Percentiles rank a stretch among this genome's conserved stretches.
These are phyloP conservation scores for Coenonympha arcania DNA, from an alignment of 2,888 invertebrate species.

Conservation along the genomic window DNA sequence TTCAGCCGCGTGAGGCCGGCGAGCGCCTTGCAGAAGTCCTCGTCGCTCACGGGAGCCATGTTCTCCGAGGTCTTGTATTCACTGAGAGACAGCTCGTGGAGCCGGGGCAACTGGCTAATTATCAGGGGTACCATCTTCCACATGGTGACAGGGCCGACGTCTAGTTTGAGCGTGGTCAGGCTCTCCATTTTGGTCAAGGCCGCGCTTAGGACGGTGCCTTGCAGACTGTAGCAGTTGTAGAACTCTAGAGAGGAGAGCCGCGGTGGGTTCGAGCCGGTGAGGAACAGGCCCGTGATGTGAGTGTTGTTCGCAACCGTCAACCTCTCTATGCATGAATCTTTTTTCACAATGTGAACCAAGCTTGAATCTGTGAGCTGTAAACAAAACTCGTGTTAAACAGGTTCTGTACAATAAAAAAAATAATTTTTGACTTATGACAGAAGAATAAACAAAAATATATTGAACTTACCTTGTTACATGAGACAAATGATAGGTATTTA, in stretches of 20 bases:
- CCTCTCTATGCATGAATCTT: slow-evolving; percentile 49
- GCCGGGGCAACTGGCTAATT: slow-evolving; percentile 47
- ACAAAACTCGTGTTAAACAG: neutral
- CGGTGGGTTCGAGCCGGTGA: slow-evolving; percentile 46
- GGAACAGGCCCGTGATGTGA: slow-evolving; percentile 60
- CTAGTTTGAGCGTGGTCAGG: slow-evolving; percentile 51
- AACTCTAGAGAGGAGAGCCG: slow-evolving; percentile 49
- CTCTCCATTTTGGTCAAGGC: slow-evolving; percentile 48
- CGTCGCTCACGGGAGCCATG: slow-evolving; percentile 38
- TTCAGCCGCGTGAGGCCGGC: slow-evolving; percentile 58
- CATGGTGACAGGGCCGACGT: slow-evolving; percentile 52
- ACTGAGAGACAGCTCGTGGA: slow-evolving; percentile 57
- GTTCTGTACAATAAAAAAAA: too few species aligned
- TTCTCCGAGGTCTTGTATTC: slow-evolving; percentile 49
- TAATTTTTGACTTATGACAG: too few species aligned
- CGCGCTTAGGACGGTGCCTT: slow-evolving; percentile 53
- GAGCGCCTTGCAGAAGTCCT: slow-evolving; percentile 53
- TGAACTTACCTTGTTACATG: slow-evolving; percentile 57
- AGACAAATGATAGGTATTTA: slow-evolving; percentile 61
- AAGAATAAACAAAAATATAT: neutral
- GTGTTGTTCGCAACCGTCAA: slow-evolving; percentile 57
- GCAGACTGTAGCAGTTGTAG: slow-evolving; percentile 63
- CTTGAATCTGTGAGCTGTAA: slow-evolving; percentile 61
- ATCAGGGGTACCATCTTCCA: slow-evolving; percentile 60
- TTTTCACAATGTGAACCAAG: slow-evolving; percentile 56